These are phyloP conservation scores for Peucedramus taeniatus DNA, from an alignment of 2,113 vertebrate species.

Conservation along the genomic window DNA sequence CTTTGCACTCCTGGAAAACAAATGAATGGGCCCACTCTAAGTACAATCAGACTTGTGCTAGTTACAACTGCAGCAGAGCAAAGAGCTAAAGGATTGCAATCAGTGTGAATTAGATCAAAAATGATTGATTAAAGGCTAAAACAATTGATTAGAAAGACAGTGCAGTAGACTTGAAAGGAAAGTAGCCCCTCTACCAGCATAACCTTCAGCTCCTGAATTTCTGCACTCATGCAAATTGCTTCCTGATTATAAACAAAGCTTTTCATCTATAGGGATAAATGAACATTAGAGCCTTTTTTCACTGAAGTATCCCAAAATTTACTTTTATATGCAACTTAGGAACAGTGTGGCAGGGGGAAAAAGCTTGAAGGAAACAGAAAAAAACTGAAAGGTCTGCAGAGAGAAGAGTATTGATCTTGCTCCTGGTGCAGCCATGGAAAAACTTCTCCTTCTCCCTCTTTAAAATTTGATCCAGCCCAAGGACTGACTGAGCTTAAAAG, in stretches of 20 bases:
- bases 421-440: neutral
- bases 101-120: neutral
- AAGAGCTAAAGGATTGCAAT: neutral
- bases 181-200: neutral
- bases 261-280: neutral
- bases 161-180: neutral
- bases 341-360: neutral
- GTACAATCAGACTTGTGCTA: neutral
- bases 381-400: neutral
- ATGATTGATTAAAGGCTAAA: neutral
- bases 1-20: neutral
- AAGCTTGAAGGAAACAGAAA: neutral
- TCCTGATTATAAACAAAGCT: neutral
- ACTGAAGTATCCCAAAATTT: neutral
- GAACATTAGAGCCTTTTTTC: neutral
- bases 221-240: fast-evolving
- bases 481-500: neutral
- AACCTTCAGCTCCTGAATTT: neutral
- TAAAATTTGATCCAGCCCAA: neutral
- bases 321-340: neutral
- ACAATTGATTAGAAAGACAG: neutral
- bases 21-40: fast-evolving
- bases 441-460: neutral
- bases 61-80: neutral
- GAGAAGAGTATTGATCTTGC: neutral